Percentiles rank a stretch among this genome's conserved stretches.
These are phyloP conservation scores for Tachypleus tridentatus DNA, from an alignment of 1,140 invertebrate species.

Conservation along the genomic window DNA sequence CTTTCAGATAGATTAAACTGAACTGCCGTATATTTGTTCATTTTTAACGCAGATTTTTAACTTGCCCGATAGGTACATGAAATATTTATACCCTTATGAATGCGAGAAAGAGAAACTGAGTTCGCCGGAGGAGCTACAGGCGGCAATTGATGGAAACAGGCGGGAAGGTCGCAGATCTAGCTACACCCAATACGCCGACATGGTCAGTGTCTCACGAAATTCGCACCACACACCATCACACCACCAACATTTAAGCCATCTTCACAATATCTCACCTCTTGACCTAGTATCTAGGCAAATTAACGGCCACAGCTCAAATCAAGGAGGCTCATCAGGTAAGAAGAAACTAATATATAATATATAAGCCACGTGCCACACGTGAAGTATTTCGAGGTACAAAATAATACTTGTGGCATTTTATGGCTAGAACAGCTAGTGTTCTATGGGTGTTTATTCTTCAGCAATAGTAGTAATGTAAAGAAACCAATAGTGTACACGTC, in stretches of 20 bases:
- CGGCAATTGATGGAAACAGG: constrained; percentile 95
- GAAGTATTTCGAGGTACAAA: too few relatives aligned
- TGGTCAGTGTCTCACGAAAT: constrained; percentile 28
- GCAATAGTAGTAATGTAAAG: too few relatives aligned
- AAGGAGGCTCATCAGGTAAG: neutral
- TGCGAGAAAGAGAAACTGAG: constrained; percentile 90
- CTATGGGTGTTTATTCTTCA: too few relatives aligned
- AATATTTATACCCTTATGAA: constrained; percentile 98
- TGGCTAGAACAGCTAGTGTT: too few relatives aligned
- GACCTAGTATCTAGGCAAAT: constrained; percentile 46
- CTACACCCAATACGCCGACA: constrained; percentile 69
- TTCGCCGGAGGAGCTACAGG: constrained; percentile 83
- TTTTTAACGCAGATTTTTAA: too few relatives aligned
- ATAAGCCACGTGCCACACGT: too few relatives aligned
- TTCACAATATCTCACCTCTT: constrained; percentile 42
- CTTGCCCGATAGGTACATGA: constrained; percentile 76
- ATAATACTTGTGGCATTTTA: too few relatives aligned
- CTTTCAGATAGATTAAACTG: too few relatives aligned
- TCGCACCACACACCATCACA: constrained; percentile 41
- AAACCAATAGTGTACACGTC: too few relatives aligned
- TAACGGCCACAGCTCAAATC: constrained; percentile 18
- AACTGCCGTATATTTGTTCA: too few relatives aligned
- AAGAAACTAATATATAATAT: too few relatives aligned
- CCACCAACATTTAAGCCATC: constrained; percentile 33
- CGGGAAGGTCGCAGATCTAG: constrained; percentile 86